Base-by-base conservation (phyloP, 2,113 vertebrate genomes). In the Dicerorhinus sumatrensis region DNA sequence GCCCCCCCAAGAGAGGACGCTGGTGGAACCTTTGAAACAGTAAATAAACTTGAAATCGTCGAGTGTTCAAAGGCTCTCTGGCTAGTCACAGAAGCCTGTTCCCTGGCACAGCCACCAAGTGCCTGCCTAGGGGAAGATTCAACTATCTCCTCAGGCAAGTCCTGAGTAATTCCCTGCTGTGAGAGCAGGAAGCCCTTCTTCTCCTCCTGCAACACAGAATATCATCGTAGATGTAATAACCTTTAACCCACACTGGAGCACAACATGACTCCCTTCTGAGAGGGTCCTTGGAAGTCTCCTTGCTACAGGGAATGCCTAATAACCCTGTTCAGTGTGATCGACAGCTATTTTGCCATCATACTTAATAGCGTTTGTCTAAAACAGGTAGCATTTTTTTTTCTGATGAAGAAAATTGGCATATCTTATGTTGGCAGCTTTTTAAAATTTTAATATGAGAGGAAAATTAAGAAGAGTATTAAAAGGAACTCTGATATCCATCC, bases 71-170 rank as follows among this genome's bases (percentile, higher is more conserved):
- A 99, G 97, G 96, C 98, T 95, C 0, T 0, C 81, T 97, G 97
- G 76, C 97, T 98, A 97, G 98, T 98, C 97, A 97, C 97, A 95
- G 98, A 96, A 96, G 81, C 85, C 81, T 79, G 96, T 60, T 92
- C 58, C 39, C 96, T 98, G 97, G 97, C 98, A 90, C 54, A 94
- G 80, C 14, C 79, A 92, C 98, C 92, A 97, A 95, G 97, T 98
- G 94, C 76, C 97, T 96, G 93, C 97, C 98, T 97, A 96, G 91
- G 97, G 96, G 96, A 97, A 98, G 97, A 95, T 98, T 98, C 96
- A 97, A 92, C 97, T 96, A 98, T 98, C 89, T 98, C 98, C 98
- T 98, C 98, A 97, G 98, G 98, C 98, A 98, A 98, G 98, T 98
- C 97, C 97, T 93, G 80, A 93, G 84, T 97, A 98, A 96, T 98